Evolutionary conservation across 2,113 vertebrate genomes (phyloP).

Genomic region (Oreochromis niloticus): DNA sequence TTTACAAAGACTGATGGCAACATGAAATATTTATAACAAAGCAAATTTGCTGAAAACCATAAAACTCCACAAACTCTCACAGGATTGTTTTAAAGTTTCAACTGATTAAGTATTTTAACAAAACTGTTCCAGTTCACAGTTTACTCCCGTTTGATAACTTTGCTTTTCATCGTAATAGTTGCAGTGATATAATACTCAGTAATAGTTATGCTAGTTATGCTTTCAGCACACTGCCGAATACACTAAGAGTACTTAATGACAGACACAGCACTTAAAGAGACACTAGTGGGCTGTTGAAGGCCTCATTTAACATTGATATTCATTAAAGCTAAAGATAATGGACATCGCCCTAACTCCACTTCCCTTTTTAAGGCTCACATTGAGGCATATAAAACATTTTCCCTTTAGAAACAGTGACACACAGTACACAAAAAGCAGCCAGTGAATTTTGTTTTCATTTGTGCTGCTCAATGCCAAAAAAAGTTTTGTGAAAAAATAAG

Average conservation of each 20-base stretch:
- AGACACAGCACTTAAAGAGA: neutral
- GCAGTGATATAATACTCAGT: neutral
- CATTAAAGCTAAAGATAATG: neutral
- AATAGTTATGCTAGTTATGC: neutral
- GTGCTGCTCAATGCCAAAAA: neutral
- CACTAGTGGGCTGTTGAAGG: neutral
- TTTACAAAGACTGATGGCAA: constrained; percentile 38
- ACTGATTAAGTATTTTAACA: neutral
- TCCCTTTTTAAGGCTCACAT: neutral
- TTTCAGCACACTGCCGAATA: neutral
- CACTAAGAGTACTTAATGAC: neutral
- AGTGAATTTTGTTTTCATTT: neutral
- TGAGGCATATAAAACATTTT: neutral
- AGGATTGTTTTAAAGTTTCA: neutral
- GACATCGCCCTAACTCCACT: neutral
- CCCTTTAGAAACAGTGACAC: neutral
- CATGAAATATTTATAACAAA: constrained; percentile 47
- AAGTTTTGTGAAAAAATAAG: neutral
- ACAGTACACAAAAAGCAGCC: neutral
- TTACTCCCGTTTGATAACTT: neutral
- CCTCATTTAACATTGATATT: neutral
- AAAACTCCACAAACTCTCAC: constrained; percentile 11
- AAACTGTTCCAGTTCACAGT: neutral
- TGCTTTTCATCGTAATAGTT: neutral
- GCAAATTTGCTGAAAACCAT: constrained; percentile 38